Evolutionary conservation across 1,140 invertebrate genomes (phyloP), one percentile per base, ranked within the genome.

Genomic region (Euura saliciscinereae): DNA sequence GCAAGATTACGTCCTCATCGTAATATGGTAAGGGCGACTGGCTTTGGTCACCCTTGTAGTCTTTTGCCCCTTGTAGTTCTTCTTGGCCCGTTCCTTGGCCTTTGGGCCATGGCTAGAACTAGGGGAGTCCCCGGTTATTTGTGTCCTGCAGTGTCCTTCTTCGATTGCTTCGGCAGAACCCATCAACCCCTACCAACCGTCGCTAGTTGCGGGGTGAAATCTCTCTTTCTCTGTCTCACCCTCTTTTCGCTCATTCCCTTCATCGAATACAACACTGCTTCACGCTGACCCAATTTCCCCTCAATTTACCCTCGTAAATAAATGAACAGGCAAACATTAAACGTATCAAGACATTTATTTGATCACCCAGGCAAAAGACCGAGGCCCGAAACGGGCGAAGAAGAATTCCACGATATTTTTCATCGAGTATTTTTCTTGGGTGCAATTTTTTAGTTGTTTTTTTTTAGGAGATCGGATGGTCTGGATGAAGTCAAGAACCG

Each of bases 321-420:
- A 82, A 83, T 78, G 82, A 83, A 76, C 80, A 71, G 74, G 70
- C 75, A 73, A 78, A 78, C 76, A 71, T 78, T 78, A 77, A 82
- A 82, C 73, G 82, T 83, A 84, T 84, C 78, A 81, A 79, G 81
- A 83, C 79, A 80, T 83, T 82, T 82, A 79, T 83, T 83, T 79
- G 78, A 66, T 76, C 78, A 76, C 73, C 59, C 8, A 13, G 59
- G 59, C 59, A 13, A 10, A 13, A 10, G 59, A 64, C 59, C 8
- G 8, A 64, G 8, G 8, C 59, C 59, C 13, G 59, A 13, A 13
- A 64, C 59, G 13, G 8, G 59, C 59, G 59, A 64, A 10, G 13
- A 64, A 13, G 13, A 64, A 64, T 28, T 28, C 13, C 59, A 13
- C 59, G 59, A 13, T 64, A 64, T 64, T 64, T 13, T 64, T 64